Evolutionary conservation across 2,797 vertebrate genomes (phyloP), one percentile per base, ranked within the genome.

Genomic region (Pipistrellus nathusii): DNA sequence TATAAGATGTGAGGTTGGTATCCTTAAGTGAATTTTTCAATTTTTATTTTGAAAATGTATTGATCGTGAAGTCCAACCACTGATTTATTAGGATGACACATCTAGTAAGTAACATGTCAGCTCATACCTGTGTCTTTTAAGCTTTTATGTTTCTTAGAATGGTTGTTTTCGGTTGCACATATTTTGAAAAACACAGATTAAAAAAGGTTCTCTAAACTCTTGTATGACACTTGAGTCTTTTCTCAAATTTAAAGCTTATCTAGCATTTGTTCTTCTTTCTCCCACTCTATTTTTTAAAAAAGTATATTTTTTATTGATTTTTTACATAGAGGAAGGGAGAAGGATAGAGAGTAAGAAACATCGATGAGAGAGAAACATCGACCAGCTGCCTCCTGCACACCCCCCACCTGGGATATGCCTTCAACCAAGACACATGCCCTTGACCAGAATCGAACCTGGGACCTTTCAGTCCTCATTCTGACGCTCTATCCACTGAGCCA

Each of bases 11-110:
- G 23, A 66, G 30, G 17, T 94, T 44, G 48, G 14, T 38, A 83
- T 14, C 5, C 35, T 81, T 80, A n/a, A 35, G 20, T 66, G 23
- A 85, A 9, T 59, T 23, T 30, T 27, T 55, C 8, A 81, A 1
- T 88, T 85, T 94, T 75, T 88, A 9, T 78, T 93, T 91, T 83
- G 59, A 91, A 87, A 69, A 71, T 88, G 32, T 76, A 5, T 69
- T 90, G 30, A 85, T 73, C 14, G 8, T 69, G 17, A 88, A 94
- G 90, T 94, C 46, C 20, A 94, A 12, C 20, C 20, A 78, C 51
- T 75, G 18, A 57, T 83, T 57, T 57, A 57, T 57, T 57, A 59
- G 73, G 32, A 11, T 68, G 78, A 77, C 44, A n/a, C 38, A 82
- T 82, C 46, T 48, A 21, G 8, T 83, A 81, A 86, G 12, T 87